Evolutionary conservation across 1,140 invertebrate genomes (phyloP), one percentile per base, ranked within the genome.

Genomic region (Sitophilus oryzae): DNA sequence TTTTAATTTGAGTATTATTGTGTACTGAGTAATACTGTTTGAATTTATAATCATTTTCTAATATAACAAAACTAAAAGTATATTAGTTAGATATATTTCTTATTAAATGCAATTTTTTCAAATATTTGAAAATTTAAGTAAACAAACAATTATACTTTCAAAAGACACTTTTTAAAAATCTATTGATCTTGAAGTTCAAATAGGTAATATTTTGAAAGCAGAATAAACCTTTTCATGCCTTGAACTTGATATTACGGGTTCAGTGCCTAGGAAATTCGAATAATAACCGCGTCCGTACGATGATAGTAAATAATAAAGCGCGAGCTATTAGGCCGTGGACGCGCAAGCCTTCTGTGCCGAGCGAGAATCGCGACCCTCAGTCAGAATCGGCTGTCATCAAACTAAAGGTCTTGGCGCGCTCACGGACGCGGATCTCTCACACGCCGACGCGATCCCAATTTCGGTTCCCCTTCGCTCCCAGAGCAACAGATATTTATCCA

Each of bases 371-470:
- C 49, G 38, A 23, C 38, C 43, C 58, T 60, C 61, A 63, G 60
- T 62, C 49, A 46, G 59, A 56, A 58, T 49, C 62, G 62, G 62
- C 51, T 60, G 62, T 58, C 62, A 52, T 43, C 43, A 53, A 57
- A 49, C 55, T 50, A n/a, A 54, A 46, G 56, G 57, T 61, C 52
- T 58, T 57, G 52, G 42, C 41, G 10, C 36, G 41, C 37, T 19
- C 35, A 9, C 43, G 21, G 14, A 14, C 46, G 34, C 42, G n/a
- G 14, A 22, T 52, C 20, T 2, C 37, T 15, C 23, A 44, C 41
- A 47, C 53, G 53, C 46, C 51, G 45, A 44, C 52, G 36, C 51
- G 57, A 25, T 19, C n/a, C 23, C 14, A 34, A 30, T 52, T 34
- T 11, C 14, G 19, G 22, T 42, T 15, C 48, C 16, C 8, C 10